A percentile compares a stretch with the other conserved stretches of the same genome.
Evolutionary conservation across 2,888 invertebrate species (phyloP).

Genomic region (Chymomyza caudatula): DNA sequence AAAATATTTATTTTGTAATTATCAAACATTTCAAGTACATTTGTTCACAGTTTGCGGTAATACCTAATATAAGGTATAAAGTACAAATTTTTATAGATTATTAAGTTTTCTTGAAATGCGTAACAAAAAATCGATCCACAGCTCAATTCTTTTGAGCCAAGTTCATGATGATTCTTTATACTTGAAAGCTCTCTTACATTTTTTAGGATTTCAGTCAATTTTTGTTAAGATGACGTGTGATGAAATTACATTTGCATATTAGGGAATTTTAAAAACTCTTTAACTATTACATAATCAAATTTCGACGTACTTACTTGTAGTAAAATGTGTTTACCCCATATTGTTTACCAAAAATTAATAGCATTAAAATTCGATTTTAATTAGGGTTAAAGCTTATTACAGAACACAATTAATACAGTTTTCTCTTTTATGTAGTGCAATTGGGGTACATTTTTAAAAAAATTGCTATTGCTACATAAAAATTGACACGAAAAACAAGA

Average conservation of each 20-base stretch:
- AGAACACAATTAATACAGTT: not conserved
- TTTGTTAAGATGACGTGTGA: not conserved
- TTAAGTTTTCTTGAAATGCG: too few species aligned
- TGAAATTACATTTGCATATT: not conserved
- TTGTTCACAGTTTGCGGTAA: constrained; percentile 3
- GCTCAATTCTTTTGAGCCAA: not conserved
- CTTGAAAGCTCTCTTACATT: not conserved
- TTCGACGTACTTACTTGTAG: too few species aligned
- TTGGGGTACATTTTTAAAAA: not conserved
- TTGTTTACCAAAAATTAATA: not conserved
- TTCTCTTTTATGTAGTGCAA: too few species aligned
- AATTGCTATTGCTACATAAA: not conserved
- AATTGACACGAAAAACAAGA: not conserved
- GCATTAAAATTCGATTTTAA: not conserved
- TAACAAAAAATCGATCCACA: too few species aligned
- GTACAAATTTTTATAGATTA: not conserved
- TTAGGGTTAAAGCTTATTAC: not conserved
- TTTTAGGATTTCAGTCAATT: not conserved
- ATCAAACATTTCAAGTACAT: constrained; percentile 23
- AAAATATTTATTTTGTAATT: not conserved
- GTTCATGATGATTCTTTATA: not conserved
- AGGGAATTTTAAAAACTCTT: not conserved
- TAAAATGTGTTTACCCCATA: too few species aligned
- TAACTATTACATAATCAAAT: too few species aligned
- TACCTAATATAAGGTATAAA: not conserved